These are phyloP conservation scores for Atopsyche davidsoni DNA, from an alignment of 1,140 invertebrate species.

Conservation along the genomic window DNA sequence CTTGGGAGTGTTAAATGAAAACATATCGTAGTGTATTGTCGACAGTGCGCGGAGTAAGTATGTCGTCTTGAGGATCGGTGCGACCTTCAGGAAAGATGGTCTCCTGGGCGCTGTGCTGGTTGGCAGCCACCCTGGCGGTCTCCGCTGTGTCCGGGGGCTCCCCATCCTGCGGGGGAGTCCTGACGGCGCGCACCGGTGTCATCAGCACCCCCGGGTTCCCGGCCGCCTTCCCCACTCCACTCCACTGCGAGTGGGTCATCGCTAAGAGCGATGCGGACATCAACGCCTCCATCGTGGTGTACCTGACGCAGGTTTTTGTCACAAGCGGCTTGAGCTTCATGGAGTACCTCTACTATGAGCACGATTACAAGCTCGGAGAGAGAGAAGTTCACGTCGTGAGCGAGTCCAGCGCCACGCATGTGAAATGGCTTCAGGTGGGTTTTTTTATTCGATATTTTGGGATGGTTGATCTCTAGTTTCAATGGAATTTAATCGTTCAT, in stretches of 20 bases:
- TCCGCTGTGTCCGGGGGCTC: slow-evolving; percentile 22
- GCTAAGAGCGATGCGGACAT: slow-evolving; percentile 56
- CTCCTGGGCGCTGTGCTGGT: neutral
- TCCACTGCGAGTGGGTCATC: slow-evolving; percentile 81
- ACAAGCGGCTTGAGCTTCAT: slow-evolving; percentile 73
- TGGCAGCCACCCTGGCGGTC: neutral
- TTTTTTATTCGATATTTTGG: too few relatives aligned
- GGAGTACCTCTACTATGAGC: slow-evolving; percentile 76
- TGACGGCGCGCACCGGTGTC: slow-evolving; percentile 57
- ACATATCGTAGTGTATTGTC: too few relatives aligned
- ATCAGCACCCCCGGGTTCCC: slow-evolving; percentile 82
- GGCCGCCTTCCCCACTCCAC: slow-evolving; percentile 66
- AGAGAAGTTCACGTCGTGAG: slow-evolving; percentile 56
- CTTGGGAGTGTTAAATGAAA: too few relatives aligned
- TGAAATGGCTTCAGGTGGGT: slow-evolving; percentile 60
- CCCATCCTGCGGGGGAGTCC: slow-evolving; percentile 54
- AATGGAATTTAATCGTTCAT: too few relatives aligned
- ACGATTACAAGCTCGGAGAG: slow-evolving; percentile 59
- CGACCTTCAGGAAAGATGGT: too few relatives aligned
- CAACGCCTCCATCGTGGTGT: slow-evolving; percentile 69
- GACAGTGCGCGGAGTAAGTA: too few relatives aligned
- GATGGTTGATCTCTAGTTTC: too few relatives aligned
- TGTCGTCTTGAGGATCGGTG: too few relatives aligned
- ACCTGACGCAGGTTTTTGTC: slow-evolving; percentile 83
- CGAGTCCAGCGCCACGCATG: slow-evolving; percentile 64